Evolutionary conservation across 2,113 vertebrate species (phyloP), one percentile per base, ranked within the genome.

Genomic region (Gobius niger): DNA sequence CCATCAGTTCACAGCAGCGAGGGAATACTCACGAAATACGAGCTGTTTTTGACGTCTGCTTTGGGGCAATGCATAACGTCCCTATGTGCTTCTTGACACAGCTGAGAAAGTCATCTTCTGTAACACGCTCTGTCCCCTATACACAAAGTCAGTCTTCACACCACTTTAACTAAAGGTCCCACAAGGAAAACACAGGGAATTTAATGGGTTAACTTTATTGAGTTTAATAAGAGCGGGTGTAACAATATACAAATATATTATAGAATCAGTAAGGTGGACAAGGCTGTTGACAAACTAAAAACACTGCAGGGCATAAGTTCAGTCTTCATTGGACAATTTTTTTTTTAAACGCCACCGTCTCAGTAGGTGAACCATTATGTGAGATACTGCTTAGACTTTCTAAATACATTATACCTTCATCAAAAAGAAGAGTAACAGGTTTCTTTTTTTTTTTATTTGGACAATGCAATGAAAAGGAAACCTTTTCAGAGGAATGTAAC

Each of bases 141-240:
- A 76, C 68, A 89, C 87, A 89, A 87, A 83, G 84, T 65, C 7
- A 11, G 67, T 68, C 74, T 88, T 89, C 76, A 84, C 85, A 46
- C 69, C 34, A 72, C 53, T 76, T 88, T 57, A 87, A 83, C 15
- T 9, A 73, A 75, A n/a, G 72, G 80, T 72, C 77, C 76, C 75
- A 80, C 46, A 46, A 42, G 81, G 71, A 65, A 76, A 78, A 75
- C 46, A 60, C 34, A 70, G 72, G 81, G 82, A 83, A 83, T 70
- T n/a, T 62, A 49, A 5, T n/a, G n/a, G 44, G 60, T 34, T 34
- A 34, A 34, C 24, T 34, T 34, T 3, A 34, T 34, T 34, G 5
- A 4, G 3, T 34, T 34, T 34, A 34, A 34, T 34, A 34, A 34
- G 24, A 34, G 24, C 3, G 24, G 24, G 24, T 34, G 24, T 34